These are phyloP conservation scores for Pagrus major DNA, from an alignment of 2,113 vertebrate genomes.

Conservation along the genomic window DNA sequence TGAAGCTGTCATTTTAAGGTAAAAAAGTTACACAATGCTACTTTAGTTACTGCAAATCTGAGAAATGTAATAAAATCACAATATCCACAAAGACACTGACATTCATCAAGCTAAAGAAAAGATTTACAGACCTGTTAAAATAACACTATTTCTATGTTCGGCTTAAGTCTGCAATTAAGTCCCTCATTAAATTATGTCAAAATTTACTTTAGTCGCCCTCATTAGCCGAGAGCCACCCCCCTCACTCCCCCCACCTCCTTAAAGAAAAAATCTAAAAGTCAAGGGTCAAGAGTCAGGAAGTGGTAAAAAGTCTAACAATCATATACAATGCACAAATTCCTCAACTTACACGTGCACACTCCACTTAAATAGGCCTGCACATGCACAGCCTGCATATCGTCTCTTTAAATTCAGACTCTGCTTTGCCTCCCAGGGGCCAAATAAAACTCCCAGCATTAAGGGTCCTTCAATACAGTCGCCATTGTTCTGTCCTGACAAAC, in stretches of 20 bases:
- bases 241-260: background rate
- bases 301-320: constrained; percentile 45
- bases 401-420: constrained; percentile 41
- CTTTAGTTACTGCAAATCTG: too few species aligned
- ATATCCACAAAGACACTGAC: background rate
- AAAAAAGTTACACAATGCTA: too few species aligned
- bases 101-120: background rate
- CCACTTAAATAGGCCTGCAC: constrained; percentile 25
- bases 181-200: background rate
- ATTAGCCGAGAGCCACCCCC: constrained; percentile 43
- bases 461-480: constrained; percentile 60
- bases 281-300: constrained; percentile 67
- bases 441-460: constrained; percentile 55
- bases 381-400: constrained; percentile 11
- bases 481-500: constrained; percentile 64
- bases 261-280: constrained; percentile 24
- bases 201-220: constrained; percentile 16
- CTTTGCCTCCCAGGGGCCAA: constrained; percentile 55
- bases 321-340: constrained; percentile 58
- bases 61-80: background rate
- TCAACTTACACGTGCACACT: constrained; percentile 15
- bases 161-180: background rate
- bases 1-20: too few species aligned
- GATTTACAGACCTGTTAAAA: background rate
- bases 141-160: background rate